Evolutionary conservation across 2,797 vertebrate genomes (phyloP).

Genomic region (Mionectes olivaceus): DNA sequence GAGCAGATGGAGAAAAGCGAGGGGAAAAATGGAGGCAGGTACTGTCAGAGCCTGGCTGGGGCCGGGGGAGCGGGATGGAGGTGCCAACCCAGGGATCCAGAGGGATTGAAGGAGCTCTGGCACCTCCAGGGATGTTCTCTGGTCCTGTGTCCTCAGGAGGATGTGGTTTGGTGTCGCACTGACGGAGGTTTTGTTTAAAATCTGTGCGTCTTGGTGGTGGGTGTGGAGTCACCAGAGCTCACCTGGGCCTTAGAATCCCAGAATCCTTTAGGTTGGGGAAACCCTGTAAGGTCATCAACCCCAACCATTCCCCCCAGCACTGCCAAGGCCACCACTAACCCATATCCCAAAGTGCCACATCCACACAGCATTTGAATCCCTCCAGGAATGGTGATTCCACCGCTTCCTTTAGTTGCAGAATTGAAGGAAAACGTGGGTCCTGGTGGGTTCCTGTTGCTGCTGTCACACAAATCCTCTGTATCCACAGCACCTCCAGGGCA

Average conservation of each 20-base stretch:
- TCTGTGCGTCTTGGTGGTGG: rapidly evolving
- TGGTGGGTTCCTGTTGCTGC: neutral
- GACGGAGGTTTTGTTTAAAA: neutral
- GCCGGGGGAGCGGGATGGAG: neutral
- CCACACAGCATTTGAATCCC: neutral
- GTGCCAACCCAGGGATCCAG: neutral
- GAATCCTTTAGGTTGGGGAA: neutral
- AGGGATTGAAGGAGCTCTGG: neutral
- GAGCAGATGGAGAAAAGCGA: conserved; percentile 36
- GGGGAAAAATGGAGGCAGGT: neutral
- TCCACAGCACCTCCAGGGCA: neutral
- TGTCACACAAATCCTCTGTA: neutral
- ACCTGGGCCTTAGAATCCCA: neutral
- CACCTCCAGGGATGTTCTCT: rapidly evolving
- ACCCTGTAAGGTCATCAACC: neutral
- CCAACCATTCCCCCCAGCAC: neutral
- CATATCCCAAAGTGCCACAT: neutral
- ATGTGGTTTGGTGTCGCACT: neutral
- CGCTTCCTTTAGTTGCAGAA: neutral
- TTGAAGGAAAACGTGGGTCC: neutral
- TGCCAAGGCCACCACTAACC: neutral
- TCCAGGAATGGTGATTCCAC: neutral
- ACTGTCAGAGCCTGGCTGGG: neutral
- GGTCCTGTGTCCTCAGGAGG: neutral
- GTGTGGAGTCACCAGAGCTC: neutral